Base-by-base conservation (phyloP, 2,888 invertebrate genomes). In the Eupithecia abbreviata region DNA sequence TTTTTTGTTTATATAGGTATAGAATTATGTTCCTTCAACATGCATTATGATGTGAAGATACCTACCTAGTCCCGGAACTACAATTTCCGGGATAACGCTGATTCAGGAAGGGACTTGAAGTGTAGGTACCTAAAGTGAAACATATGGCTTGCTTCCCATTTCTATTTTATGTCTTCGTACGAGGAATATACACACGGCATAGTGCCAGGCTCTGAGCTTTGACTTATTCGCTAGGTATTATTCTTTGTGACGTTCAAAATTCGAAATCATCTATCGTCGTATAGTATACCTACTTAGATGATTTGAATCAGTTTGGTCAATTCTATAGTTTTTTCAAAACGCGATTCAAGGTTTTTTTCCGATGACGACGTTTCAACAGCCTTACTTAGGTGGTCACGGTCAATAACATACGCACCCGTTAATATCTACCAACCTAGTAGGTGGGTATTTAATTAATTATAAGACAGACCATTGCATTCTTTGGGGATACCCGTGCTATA, bases 81-180 rank as follows among this genome's bases (percentile, higher is more conserved):
- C 15, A 4, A 18, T n/a, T 70, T 15, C 15, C 55, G 6, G 51
- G 58, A 68, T n/a, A 55, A 49, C 42, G 58, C 58, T 71, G 71
- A 71, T 71, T 71, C 71, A 71, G 71, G 42, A 71, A 71, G 43
- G 58, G 71, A 43, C 71, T 55, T n/a, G 42, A 30, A 55, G 51
- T 51, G 15, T 51, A 15, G 6, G n/a, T 58, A 58, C 18, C 18
- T 58, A 58, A 43, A 42, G n/a, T 45, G 55, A 45, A 71, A 45
- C 71, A 71, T 58, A 71, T 71, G 58, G 55, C 55, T n/a, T 42
- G 42, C 42, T 18, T 68, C 12, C 30, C 30, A 62, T 12, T 62
- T 62, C 30, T 12, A 62, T 30, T 30, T 62, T 18, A 18, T 62
- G 30, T 30, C 10, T 62, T 62, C 12, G 18, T n/a, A 55, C 1